Evolutionary conservation across 2,113 vertebrate species (phyloP).

Genomic region (Nerophis ophidion): DNA sequence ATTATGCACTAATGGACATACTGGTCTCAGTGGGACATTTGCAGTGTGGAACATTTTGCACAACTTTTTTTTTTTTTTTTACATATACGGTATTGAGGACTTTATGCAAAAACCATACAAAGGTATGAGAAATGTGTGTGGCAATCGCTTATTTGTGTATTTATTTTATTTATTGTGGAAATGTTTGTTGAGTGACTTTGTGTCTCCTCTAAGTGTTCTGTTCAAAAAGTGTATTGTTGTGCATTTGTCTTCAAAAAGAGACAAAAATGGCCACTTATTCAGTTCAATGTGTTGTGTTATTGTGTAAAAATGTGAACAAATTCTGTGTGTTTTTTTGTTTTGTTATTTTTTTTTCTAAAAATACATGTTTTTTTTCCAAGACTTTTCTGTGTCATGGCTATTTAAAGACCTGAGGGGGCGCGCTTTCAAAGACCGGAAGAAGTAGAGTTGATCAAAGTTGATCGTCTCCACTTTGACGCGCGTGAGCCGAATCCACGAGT

Average conservation of each 20-base stretch:
- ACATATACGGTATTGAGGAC: constrained; percentile 52
- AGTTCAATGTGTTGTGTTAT: constrained; percentile 13
- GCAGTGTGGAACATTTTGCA: constrained; percentile 75
- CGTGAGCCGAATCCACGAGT: constrained; percentile 73
- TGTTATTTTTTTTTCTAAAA: constrained; percentile 63
- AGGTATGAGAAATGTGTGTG: constrained; percentile 57
- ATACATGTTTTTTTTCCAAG: constrained; percentile 57
- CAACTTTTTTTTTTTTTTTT: constrained; percentile 60
- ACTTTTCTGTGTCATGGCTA: constrained; percentile 52
- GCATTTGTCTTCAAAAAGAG: constrained; percentile 31
- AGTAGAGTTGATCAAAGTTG: constrained; percentile 60
- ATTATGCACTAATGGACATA: constrained; percentile 70
- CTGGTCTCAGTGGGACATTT: constrained; percentile 35
- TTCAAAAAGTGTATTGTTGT: constrained; percentile 49
- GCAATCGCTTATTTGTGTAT: constrained; percentile 68
- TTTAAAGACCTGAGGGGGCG: constrained; percentile 32
- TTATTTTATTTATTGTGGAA: constrained; percentile 55
- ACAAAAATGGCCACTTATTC: constrained; percentile 30
- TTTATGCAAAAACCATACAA: constrained; percentile 73
- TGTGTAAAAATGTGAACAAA: constrained; percentile 56
- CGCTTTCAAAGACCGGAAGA: constrained; percentile 54
- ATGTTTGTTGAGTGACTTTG: constrained; percentile 30
- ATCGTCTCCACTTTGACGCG: constrained; percentile 48
- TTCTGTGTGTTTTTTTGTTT: constrained; percentile 36
- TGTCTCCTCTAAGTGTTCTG: constrained; percentile 42